These are phyloP conservation scores for Tromatobia lineatoria DNA, from an alignment of 2,888 invertebrate genomes.

Conservation along the genomic window DNA sequence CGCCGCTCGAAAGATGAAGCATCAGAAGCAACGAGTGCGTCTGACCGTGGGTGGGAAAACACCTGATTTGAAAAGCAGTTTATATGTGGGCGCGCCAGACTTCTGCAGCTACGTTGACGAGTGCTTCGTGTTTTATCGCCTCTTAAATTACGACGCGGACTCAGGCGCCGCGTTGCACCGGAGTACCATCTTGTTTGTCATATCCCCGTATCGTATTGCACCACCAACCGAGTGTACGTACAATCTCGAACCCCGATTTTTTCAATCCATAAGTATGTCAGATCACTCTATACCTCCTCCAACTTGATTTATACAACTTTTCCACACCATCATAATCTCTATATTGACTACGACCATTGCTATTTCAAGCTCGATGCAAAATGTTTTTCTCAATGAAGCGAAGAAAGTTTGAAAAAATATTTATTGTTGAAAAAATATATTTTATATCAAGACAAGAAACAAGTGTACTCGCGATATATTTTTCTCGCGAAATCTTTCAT, in stretches of 20 bases:
- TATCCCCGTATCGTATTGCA: slow-evolving; percentile 48
- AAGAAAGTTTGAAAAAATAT: too few species aligned
- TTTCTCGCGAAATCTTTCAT: too few species aligned
- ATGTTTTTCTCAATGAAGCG: too few species aligned
- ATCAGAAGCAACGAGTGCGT: neutral
- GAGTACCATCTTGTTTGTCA: slow-evolving; percentile 57
- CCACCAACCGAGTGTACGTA: slow-evolving; percentile 12
- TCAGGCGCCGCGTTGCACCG: slow-evolving; percentile 14
- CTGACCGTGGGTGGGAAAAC: slow-evolving; percentile 27
- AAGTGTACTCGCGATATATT: too few species aligned
- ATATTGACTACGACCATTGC: too few species aligned
- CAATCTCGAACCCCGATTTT: slow-evolving; percentile 32
- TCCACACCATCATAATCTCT: neutral
- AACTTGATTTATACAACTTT: neutral
- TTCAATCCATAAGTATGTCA: slow-evolving; percentile 3
- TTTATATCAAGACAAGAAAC: too few species aligned
- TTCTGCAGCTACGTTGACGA: slow-evolving; percentile 14
- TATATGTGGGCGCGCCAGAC: slow-evolving; percentile 3
- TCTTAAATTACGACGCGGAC: slow-evolving; percentile 57
- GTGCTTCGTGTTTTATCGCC: slow-evolving; percentile 50
- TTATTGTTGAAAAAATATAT: too few species aligned
- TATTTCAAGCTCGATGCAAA: too few species aligned
- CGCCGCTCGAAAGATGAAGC: neutral
- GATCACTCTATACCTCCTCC: neutral
- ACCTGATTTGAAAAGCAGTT: slow-evolving; percentile 25